Base-by-base conservation (phyloP, 2,888 invertebrate genomes). In the Catocala fraxini region DNA sequence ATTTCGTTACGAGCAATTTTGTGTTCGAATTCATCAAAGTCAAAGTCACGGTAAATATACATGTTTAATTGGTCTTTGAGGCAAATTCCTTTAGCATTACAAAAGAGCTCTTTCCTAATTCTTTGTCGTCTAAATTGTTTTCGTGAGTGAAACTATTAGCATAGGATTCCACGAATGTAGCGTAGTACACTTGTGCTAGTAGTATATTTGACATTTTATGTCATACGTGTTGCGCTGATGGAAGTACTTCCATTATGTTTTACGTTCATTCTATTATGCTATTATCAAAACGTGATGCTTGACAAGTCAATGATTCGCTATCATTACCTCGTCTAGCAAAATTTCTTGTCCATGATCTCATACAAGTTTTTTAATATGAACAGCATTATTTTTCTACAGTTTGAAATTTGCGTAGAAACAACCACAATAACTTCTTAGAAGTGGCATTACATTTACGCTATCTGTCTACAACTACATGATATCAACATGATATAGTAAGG, bases 401-500 rank as follows among this genome's bases (percentile, higher is more conserved):
- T 33, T 25, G n/a, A 42, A 43, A 53, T 43, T 41, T 34, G 46
- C 56, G 33, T 58, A 54, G 57, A 58, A 51, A 71, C 56, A 51
- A 63, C 53, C 42, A 51, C 12, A 5, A 4, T 47, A 56, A 59
- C 47, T 43, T 61, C 48, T 33, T 46, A 15, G 45, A 59, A 25
- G n/a, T 61, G 12, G 55, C 39, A 46, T 56, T 43, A 56, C 62
- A 56, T 43, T 55, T 54, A 51, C 41, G 46, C 58, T 57, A 54
- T 61, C 41, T 39, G 52, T 57, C 56, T 59, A 56, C 58, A 65
- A 56, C 48, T 62, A 54, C 62, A 65, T 75, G 60, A 69, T 64
- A 72, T 75, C 45, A 59, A 54, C 60, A 65, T 75, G 59, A 69
- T 64, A 75, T 75, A 72, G 73, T 65, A 66, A 72, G 59, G 66